Conservation (phyloP, 2,888 invertebrate species). For the Calameuta filiformis region DNA sequence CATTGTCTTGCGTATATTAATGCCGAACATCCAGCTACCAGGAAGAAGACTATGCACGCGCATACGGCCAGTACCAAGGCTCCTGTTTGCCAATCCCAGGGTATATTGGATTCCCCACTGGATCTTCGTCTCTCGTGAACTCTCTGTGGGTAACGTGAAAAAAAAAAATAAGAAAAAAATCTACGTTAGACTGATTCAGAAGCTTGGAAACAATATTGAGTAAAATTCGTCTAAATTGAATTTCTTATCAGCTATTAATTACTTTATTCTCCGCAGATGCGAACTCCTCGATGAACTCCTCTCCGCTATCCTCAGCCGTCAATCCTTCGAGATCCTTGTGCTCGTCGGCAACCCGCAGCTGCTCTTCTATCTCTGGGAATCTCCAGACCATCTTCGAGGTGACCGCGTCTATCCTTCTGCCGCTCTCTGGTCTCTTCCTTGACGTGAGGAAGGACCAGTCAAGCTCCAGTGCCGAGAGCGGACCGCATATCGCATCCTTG, state of each 20-base stretch:
- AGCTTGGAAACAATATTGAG: not conserved
- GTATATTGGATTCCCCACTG: constrained; percentile 64
- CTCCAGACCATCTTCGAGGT: constrained; percentile 42
- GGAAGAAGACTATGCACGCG: constrained; percentile 83
- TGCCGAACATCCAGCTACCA: constrained; percentile 80
- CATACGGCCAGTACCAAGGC: constrained; percentile 79
- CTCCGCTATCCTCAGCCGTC: not conserved
- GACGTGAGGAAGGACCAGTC: constrained; percentile 71
- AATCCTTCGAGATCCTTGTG: not conserved
- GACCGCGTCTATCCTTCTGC: constrained; percentile 22
- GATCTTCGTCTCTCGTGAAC: constrained; percentile 43
- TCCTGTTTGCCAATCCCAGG: constrained; percentile 81
- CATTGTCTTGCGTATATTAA: constrained; percentile 83
- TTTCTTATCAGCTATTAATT: not conserved
- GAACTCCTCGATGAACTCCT: not conserved
- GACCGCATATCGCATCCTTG: constrained; percentile 80
- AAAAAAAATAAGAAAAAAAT: not conserved
- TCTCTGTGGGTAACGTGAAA: constrained; percentile 30
- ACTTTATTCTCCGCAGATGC: not conserved
- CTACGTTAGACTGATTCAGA: not conserved
- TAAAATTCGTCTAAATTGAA: not conserved
- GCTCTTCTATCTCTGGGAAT: constrained; percentile 33
- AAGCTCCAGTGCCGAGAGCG: constrained; percentile 74
- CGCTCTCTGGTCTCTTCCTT: constrained; percentile 63
- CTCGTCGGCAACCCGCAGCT: constrained; percentile 21